These are phyloP conservation scores for Tenthredo scrophulariae DNA, from an alignment of 2,888 invertebrate species.

Conservation along the genomic window DNA sequence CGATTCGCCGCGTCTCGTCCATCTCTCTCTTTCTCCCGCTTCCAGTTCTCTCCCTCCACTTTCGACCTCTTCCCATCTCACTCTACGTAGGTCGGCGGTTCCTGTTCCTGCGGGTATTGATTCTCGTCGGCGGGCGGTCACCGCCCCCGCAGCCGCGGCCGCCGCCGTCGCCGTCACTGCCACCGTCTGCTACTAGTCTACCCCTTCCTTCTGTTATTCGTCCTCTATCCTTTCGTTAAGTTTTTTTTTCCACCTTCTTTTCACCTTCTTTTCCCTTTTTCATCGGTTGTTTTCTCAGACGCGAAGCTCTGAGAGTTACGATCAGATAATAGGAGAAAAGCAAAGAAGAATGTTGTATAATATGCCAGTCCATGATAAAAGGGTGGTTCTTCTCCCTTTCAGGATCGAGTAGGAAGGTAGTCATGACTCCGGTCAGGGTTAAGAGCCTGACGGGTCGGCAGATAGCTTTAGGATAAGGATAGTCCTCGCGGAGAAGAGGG, in stretches of 20 bases:
- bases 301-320: not conserved
- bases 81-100: constrained; percentile 72
- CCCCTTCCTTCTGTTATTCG: constrained; percentile 66
- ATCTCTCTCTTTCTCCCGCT: constrained; percentile 53
- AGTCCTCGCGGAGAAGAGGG: constrained; percentile 47
- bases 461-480: constrained; percentile 29
- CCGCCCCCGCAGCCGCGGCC: constrained; percentile 75
- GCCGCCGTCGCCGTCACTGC: constrained; percentile 25
- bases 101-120: constrained; percentile 79
- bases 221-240: constrained; percentile 29
- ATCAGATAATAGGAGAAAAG: constrained; percentile 10
- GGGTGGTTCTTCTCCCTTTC: constrained; percentile 1
- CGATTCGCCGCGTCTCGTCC: constrained; percentile 1
- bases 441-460: constrained; percentile 21
- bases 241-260: not conserved
- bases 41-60: constrained; percentile 43
- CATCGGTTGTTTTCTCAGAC: not conserved
- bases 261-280: not conserved
- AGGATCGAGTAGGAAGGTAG: not conserved
- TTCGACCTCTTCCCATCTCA: constrained; percentile 45
- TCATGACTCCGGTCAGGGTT: constrained; percentile 43
- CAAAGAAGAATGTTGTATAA: constrained; percentile 14
- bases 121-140: constrained; percentile 78
- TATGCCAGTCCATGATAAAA: not conserved
- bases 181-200: constrained; percentile 76